These are phyloP conservation scores for Rhagoletis pomonella DNA, from an alignment of 1,140 invertebrate genomes.

Conservation along the genomic window DNA sequence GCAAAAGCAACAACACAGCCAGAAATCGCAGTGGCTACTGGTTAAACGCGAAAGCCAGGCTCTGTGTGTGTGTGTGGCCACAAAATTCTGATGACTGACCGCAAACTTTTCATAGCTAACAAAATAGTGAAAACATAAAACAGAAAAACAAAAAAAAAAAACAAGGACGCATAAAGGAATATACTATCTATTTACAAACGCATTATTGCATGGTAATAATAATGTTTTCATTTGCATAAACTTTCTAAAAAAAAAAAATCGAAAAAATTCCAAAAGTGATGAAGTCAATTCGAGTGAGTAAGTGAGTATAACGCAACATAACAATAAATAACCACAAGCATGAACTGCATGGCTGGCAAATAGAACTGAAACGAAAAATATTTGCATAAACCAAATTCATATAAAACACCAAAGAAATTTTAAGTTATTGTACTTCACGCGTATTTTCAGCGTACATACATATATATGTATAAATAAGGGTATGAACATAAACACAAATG, in stretches of 20 bases:
- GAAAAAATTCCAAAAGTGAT: neutral
- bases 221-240: slow-evolving; percentile 6
- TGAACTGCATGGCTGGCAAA: slow-evolving; percentile 1
- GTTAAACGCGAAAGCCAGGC: neutral
- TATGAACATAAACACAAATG: neutral
- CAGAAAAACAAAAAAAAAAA: neutral
- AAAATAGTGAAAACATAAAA: slow-evolving; percentile 4
- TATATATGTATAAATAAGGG: neutral
- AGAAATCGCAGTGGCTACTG: neutral
- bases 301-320: neutral
- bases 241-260: neutral
- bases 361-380: neutral
- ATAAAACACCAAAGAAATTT: neutral
- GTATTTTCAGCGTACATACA: neutral
- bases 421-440: neutral
- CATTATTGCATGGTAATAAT: neutral
- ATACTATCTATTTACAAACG: neutral
- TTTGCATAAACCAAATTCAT: neutral
- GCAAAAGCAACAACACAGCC: neutral
- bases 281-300: slow-evolving; percentile 32
- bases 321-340: slow-evolving; percentile 27
- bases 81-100: neutral
- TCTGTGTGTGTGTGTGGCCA: neutral
- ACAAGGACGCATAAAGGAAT: neutral
- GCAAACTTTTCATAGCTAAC: neutral